phyloP scores from a whole-genome alignment of 2,797 vertebrate genomes.

The Columba guinea region DNA sequence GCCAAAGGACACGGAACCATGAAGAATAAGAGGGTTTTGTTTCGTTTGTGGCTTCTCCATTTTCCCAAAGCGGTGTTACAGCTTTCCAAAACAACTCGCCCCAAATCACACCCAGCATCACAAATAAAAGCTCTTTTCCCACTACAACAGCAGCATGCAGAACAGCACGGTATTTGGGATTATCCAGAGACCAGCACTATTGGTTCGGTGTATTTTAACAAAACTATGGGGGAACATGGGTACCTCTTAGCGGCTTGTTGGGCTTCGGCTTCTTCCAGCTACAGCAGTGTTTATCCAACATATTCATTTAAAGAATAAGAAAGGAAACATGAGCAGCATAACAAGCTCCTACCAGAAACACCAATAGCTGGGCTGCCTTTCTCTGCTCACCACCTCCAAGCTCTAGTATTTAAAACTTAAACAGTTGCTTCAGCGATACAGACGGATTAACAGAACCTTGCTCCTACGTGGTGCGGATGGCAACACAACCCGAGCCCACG shows the following conservation, averaged over 20 bases:
- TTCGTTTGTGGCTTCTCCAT: neutral
- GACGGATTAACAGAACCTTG: neutral
- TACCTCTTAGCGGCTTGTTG: neutral
- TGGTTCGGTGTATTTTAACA: fast-evolving
- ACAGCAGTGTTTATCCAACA: neutral
- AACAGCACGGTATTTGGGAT: neutral
- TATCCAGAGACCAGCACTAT: neutral
- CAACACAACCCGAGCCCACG: neutral
- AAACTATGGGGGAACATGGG: fast-evolving
- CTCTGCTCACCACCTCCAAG: neutral
- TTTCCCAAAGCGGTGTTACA: neutral
- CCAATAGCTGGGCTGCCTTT: neutral
- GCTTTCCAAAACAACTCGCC: neutral
- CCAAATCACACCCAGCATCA: neutral
- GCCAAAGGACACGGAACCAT: neutral
- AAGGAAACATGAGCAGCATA: neutral
- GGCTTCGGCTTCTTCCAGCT: neutral
- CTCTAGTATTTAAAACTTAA: neutral
- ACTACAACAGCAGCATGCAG: fast-evolving
- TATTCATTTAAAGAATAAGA: neutral
- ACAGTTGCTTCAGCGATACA: neutral
- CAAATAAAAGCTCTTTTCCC: neutral
- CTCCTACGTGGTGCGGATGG: fast-evolving
- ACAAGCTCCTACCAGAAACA: neutral
- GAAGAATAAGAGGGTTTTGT: neutral